Base-by-base conservation (phyloP, 2,113 vertebrate genomes). In the Thymallus thymallus region DNA sequence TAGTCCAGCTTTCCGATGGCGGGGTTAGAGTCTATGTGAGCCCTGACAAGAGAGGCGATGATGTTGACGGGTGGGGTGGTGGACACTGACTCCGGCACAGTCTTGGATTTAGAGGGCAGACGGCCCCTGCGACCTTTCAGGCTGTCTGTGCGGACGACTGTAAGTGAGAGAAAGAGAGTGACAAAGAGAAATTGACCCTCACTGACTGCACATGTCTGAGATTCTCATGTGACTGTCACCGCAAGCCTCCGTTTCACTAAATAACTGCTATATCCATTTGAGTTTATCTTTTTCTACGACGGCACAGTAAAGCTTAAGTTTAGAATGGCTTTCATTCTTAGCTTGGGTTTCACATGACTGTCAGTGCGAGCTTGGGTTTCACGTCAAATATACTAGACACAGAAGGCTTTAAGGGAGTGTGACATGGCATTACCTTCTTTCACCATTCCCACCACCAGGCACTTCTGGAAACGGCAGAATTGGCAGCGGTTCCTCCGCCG, bases 401-500 rank as follows among this genome's bases (percentile, higher is more conserved):
- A 7, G 56, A 60, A n/a, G 20, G 51, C 51, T 55, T 55, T 55
- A 55, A 22, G 56, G 56, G 56, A 16, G 56, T 22, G 56, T 60
- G 56, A 60, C 56, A 60, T n/a, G 56, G 20, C 51, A 55, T 55
- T 60, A 98, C 96, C 96, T 96, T 98, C 96, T 93, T 96, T 98
- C 84, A 98, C 96, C 96, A 98, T 98, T 85, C 96, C 96, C 73
- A 98, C 96, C 0, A 88, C 92, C 64, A 98, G 94, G 92, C 96
- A 98, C 92, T 98, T 98, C 92, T 98, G 96, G 93, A 97, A 98
- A 74, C 96, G 96, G 81, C 96, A 98, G 91, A 96, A 98, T 90
- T 98, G 96, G 92, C 96, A 98, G 73, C 96, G 95, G 86, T 98
- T 98, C 79, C 96, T 89, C 86, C 96, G 92, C 83, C 96, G 90